Evolutionary conservation across 2,113 vertebrate species (phyloP).

Genomic region (Benitochromis conjunctus): DNA sequence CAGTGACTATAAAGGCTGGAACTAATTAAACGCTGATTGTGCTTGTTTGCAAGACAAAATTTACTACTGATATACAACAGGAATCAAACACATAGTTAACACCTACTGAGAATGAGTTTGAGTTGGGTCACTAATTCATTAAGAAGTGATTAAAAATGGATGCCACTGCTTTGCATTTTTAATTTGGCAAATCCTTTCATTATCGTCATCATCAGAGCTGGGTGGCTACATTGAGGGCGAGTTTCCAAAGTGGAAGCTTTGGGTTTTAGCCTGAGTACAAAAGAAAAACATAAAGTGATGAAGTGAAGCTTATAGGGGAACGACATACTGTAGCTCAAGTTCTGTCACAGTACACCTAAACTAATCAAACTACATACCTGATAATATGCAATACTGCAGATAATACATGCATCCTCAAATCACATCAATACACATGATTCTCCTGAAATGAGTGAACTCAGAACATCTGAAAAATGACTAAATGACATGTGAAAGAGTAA

Average conservation of each 20-base stretch:
- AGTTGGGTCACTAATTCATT: not conserved
- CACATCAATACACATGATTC: not conserved
- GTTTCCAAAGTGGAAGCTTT: not conserved
- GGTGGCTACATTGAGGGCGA: not conserved
- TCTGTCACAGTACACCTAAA: not conserved
- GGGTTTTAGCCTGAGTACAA: not conserved
- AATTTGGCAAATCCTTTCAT: not conserved
- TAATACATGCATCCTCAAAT: accelerated
- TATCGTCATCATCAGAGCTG: not conserved
- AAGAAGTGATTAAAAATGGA: not conserved
- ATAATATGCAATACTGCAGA: not conserved
- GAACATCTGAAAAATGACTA: not conserved
- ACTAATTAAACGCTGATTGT: not conserved
- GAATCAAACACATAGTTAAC: accelerated
- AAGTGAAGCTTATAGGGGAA: not conserved
- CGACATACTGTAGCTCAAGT: accelerated
- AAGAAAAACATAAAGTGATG: not conserved
- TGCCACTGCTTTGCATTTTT: not conserved
- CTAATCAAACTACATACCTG: not conserved
- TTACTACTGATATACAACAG: not conserved
- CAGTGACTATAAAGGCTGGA: not conserved
- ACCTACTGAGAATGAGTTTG: not conserved
- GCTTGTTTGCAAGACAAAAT: not conserved
- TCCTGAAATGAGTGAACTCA: not conserved
- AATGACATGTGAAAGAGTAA: not conserved